These are phyloP conservation scores for Spondyliosoma cantharus DNA, from an alignment of 2,797 vertebrate species.

Conservation along the genomic window DNA sequence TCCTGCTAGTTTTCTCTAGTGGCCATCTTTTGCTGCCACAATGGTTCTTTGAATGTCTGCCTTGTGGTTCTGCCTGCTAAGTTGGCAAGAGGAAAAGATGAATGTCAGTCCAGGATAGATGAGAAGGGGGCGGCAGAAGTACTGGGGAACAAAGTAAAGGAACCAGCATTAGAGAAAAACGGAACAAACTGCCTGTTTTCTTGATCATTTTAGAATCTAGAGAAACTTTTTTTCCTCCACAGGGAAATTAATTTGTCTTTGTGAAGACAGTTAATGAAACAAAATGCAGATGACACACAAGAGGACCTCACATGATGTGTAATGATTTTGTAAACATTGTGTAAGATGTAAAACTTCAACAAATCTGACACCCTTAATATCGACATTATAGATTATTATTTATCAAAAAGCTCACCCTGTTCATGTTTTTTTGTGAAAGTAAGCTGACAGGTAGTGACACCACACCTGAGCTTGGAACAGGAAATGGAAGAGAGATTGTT, in stretches of 20 bases:
- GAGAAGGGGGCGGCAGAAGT: conserved; percentile 11
- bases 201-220: background rate
- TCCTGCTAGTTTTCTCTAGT: conserved; percentile 60
- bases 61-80: conserved; percentile 52
- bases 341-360: background rate
- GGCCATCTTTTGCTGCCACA: conserved; percentile 50
- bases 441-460: background rate
- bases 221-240: background rate
- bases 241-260: background rate
- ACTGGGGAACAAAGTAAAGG: conserved; percentile 3
- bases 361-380: no score
- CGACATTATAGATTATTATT: no score
- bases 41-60: conserved; percentile 55
- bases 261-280: background rate
- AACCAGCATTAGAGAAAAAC: background rate
- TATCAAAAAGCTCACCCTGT: no score
- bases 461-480: background rate
- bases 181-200: background rate
- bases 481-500: background rate
- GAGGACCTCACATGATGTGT: background rate
- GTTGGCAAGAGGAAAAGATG: conserved; percentile 49
- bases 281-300: background rate
- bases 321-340: background rate
- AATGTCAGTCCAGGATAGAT: conserved; percentile 27
- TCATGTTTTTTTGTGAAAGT: no score